Base-by-base conservation (phyloP, 2,113 vertebrate genomes). In the Cottus gobio region DNA sequence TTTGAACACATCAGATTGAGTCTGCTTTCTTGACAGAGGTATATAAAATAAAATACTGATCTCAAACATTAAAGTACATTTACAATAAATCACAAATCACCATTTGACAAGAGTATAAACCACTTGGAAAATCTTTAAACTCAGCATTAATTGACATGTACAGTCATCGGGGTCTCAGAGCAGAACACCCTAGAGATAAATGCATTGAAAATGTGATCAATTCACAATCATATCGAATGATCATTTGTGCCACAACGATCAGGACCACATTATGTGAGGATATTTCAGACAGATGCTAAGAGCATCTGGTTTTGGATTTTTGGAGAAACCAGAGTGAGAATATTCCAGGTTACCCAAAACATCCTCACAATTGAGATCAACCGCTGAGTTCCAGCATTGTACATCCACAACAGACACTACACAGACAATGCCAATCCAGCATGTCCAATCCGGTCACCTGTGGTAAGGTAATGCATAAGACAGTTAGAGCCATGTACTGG, bases 51-150 rank as follows among this genome's bases (percentile, higher is more conserved):
- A 85, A 89, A 90, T 87, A 91, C 82, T 83, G 83, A 90, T 91
- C 77, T 89, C 77, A 88, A 90, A 92, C 87, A 90, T 87, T 78
- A 77, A 86, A 87, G 66, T 83, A 91, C 90, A 92, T 65, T 82
- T 83, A 93, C 91, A 89, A 78, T 82, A 85, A 89, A 82, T 71
- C 77, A 91, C 86, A 85, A 88, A 82, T 71, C 73, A 91, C 86
- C 79, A 89, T 85, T 80, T 91, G 90, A 93, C 89, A 68, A 36
- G 30, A 68, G 66, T 52, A 68, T 52, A 68, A 52, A 68, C 34
- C 20, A 68, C 46, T 24, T 52, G 20, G 6, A 69, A 69, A 68
- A 34, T 31, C 18, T 7, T 66, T 77, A 77, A 86, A 87, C 57
- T 84, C 74, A 78, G 81, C 83, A 65, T 89, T 85, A 82, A 84